Conservation (phyloP, 2,888 invertebrate species). For the Teleogryllus oceanicus region DNA sequence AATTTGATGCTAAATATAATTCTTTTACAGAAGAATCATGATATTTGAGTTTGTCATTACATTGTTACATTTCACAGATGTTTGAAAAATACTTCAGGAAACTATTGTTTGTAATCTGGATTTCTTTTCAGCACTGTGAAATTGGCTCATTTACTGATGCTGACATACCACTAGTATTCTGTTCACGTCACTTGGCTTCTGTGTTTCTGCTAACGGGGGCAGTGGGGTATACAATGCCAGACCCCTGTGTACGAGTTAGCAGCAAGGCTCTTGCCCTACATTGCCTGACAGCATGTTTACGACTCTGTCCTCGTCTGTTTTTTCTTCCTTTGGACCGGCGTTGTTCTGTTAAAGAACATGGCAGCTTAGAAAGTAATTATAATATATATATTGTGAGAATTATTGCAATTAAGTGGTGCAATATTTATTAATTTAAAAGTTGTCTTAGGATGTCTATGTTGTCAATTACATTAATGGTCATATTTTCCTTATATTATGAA, state of each 20-base stretch:
- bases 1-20: too few species aligned
- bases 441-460: too few species aligned
- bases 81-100: constrained; percentile 31
- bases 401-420: background rate
- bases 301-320: constrained; percentile 69
- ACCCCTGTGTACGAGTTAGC: constrained; percentile 78
- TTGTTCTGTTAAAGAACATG: background rate
- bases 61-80: background rate
- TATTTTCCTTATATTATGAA: background rate
- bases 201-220: constrained; percentile 69
- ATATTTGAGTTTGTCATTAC: background rate
- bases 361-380: constrained; percentile 46
- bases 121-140: constrained; percentile 54
- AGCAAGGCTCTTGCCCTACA: constrained; percentile 83
- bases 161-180: constrained; percentile 65
- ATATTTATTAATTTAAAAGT: too few species aligned
- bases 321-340: constrained; percentile 53
- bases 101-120: constrained; percentile 28
- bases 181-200: constrained; percentile 66
- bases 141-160: constrained; percentile 65
- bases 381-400: background rate
- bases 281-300: constrained; percentile 72
- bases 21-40: background rate
- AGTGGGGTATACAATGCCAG: constrained; percentile 61
- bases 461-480: background rate